Evolutionary conservation across 2,113 vertebrate species (phyloP).

Genomic region (Notechis scutatus): DNA sequence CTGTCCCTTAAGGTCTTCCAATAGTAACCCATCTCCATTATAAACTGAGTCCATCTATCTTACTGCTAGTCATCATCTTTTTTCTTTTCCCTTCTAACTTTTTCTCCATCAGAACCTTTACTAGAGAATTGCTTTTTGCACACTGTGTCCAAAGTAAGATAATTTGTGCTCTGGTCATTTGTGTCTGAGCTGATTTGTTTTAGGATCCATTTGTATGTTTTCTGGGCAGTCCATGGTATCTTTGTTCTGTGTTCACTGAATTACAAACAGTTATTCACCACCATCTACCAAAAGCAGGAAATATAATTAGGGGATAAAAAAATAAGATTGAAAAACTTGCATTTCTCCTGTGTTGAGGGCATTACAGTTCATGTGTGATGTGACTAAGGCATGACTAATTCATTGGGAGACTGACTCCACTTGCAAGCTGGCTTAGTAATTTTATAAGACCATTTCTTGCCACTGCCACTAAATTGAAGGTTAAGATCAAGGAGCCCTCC

Average conservation of each 20-base stretch:
- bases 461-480: not conserved
- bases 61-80: not conserved
- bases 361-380: not conserved
- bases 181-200: not conserved
- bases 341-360: not conserved
- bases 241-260: not conserved
- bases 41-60: not conserved
- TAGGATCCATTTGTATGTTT: not conserved
- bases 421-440: not conserved
- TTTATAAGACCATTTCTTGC: not conserved
- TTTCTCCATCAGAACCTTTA: not conserved
- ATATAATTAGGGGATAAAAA: not conserved
- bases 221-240: not conserved
- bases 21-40: not conserved
- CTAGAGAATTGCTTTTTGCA: not conserved
- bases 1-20: not conserved
- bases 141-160: not conserved
- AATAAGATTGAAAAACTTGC: not conserved
- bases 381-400: not conserved
- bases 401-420: not conserved
- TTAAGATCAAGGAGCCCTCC: not conserved
- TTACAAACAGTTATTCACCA: not conserved
- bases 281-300: not conserved
- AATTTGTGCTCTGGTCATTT: not conserved
- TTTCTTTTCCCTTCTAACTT: not conserved